Conservation (phyloP, 2,888 invertebrate species). For the Beris morrisii region DNA sequence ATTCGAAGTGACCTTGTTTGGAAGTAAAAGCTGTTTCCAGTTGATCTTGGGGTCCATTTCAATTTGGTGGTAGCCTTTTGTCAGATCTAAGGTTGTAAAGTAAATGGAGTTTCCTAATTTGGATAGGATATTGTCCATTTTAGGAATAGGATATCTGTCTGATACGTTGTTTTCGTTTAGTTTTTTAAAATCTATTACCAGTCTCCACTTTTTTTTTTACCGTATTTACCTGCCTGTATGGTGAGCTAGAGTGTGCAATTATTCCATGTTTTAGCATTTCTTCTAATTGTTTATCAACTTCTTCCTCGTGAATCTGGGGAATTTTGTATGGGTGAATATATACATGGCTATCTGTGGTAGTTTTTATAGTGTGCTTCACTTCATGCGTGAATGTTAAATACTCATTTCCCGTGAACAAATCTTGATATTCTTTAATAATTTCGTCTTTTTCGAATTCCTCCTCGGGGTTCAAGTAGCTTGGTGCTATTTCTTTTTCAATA, state of each 20-base stretch:
- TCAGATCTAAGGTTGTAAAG: slow-evolving; percentile 49
- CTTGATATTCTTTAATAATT: not conserved
- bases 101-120: slow-evolving; percentile 48
- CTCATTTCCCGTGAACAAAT: not conserved
- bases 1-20: slow-evolving; percentile 47
- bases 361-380: not conserved
- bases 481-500: no score
- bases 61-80: slow-evolving; percentile 52
- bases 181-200: slow-evolving; percentile 48
- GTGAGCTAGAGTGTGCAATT: slow-evolving; percentile 42
- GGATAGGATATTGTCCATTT: slow-evolving; percentile 48
- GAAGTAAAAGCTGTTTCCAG: slow-evolving; percentile 50
- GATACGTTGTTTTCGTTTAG: slow-evolving; percentile 49
- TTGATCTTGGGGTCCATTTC: slow-evolving; percentile 42
- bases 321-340: slow-evolving; percentile 25
- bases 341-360: slow-evolving; percentile 13
- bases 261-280: slow-evolving; percentile 44
- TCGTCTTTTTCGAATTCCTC: not conserved
- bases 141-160: slow-evolving; percentile 48
- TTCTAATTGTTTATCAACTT: slow-evolving; percentile 41
- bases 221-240: slow-evolving; percentile 43
- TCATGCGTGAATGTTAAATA: not conserved
- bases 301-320: slow-evolving; percentile 31
- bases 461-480: not conserved
- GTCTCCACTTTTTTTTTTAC: slow-evolving; percentile 44